Base-by-base conservation (phyloP, 2,888 invertebrate genomes). In the Amitus sp. region DNA sequence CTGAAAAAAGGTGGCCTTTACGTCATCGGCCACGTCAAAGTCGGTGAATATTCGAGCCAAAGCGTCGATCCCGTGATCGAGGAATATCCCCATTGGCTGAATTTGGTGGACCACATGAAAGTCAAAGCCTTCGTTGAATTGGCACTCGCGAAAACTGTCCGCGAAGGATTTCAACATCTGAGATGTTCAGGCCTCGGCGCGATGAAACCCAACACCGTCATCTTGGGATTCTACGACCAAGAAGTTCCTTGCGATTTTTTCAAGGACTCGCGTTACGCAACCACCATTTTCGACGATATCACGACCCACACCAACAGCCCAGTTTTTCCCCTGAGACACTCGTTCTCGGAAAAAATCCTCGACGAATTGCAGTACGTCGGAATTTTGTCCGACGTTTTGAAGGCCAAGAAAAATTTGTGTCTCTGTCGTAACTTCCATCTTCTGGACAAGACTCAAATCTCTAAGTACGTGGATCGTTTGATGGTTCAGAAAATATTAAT, bases 151-250 rank as follows among this genome's bases (percentile, higher is more conserved):
- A 86, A 87, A 54, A 89, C 90, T 0, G 91, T 99, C 0, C 87
- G 97, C 0, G 91, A 93, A 70, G 99, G 99, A 1, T 87, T 98
- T 39, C 94, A 94, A 59, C 98, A 99, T 83, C 85, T 99, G 46
- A 86, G 97, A 23, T 84, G 98, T 59, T 91, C 96, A 0, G 99
- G 99, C 2, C 89, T 99, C 78, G 99, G 99, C 1, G 99, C 98
- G 10, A 98, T 99, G 98, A 98, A 98, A 81, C 98, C 98, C 0
- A 99, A 99, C 79, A 98, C 98, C 0, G 94, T 98, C 57, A 87
- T 98, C 28, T 84, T 99, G 42, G 98, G 98, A 13, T 99, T 97
- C 84, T 89, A 95, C 67, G 98, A 98, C 77, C 86, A 88, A 7
- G 87, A 89, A 20, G 75, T 84, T 0, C 91, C 93, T 0, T 84